Evolutionary conservation across 2,797 vertebrate genomes (phyloP).

Genomic region (Choloepus didactylus): DNA sequence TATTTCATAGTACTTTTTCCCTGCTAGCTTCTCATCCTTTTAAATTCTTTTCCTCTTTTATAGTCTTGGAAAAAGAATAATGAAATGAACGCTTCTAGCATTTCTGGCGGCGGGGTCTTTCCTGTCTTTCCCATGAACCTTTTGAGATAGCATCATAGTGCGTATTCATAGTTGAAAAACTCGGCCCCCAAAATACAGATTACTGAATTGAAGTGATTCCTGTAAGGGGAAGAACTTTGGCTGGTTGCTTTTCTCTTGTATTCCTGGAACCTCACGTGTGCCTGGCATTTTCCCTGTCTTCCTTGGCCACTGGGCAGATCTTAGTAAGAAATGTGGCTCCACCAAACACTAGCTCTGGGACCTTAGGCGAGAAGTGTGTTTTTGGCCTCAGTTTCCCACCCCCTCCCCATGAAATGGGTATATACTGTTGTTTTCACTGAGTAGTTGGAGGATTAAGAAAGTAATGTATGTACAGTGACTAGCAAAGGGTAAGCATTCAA

Average conservation of each 20-base stretch:
- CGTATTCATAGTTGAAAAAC: slow-evolving; percentile 31
- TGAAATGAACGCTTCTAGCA: not conserved
- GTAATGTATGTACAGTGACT: not conserved
- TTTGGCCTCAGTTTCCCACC: not conserved
- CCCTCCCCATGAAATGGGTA: not conserved
- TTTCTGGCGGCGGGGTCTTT: slow-evolving; percentile 22
- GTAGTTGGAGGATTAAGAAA: not conserved
- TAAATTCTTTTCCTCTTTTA: not conserved
- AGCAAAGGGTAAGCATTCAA: not conserved
- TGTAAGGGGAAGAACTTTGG: not conserved
- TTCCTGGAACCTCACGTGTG: not conserved
- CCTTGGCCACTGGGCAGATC: not conserved
- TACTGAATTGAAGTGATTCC: not conserved
- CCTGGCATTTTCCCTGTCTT: not conserved
- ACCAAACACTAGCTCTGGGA: not conserved
- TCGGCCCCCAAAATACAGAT: not conserved
- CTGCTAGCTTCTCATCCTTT: not conserved
- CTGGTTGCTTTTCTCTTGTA: not conserved
- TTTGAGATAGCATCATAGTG: not conserved
- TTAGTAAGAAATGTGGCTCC: not conserved
- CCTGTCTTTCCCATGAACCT: not conserved
- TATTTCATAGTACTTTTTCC: not conserved
- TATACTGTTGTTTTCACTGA: not conserved
- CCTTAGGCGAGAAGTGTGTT: not conserved
- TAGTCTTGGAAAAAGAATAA: slow-evolving; percentile 12